Base-by-base conservation (phyloP, 1,140 invertebrate genomes). In the Neodiprion virginianus region DNA sequence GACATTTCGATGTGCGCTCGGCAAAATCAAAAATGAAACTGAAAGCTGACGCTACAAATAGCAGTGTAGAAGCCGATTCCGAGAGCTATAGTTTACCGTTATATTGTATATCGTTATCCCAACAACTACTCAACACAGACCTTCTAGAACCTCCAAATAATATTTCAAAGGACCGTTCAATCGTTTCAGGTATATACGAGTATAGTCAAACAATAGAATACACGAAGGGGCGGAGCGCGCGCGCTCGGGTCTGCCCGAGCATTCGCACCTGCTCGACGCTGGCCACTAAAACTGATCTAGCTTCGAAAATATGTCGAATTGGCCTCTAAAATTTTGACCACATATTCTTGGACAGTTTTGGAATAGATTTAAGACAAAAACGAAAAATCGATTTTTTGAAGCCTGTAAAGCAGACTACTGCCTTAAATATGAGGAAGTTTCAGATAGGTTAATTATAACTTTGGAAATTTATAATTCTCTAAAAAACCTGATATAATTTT, bases 211-310 rank as follows among this genome's bases (percentile, higher is more conserved):
- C 17, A 21, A 21, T 21, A 21, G 17, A 21, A 21, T 21, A 21
- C 17, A 21, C 17, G 17, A 21, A 21, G 17, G 17, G 17, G 17
- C 17, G 17, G 17, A 21, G 17, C 17, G 17, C 0, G 17, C 17
- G 17, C 17, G 17, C 17, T 21, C 17, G 17, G 17, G 17, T 21
- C 17, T 21, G 17, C 17, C 17, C 17, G 17, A 21, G 17, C 67
- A 23, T 69, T 69, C 23, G 23, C 40, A 66, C 50, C 71, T 72
- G 53, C 14, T 72, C 23, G 71, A 72, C 61, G 8, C 71, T 14
- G 71, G 50, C 48, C 53, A 72, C 71, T 72, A 72, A 65, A 72
- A 65, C 71, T 72, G 21, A 12, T 72, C 50, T 72, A 72, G 71
- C 71, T 65, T 65, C 48, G 71, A 40, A 65, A 72, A 72, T 65